Evolutionary conservation across 2,113 vertebrate genomes (phyloP).

Genomic region (Oreamnos americanus): DNA sequence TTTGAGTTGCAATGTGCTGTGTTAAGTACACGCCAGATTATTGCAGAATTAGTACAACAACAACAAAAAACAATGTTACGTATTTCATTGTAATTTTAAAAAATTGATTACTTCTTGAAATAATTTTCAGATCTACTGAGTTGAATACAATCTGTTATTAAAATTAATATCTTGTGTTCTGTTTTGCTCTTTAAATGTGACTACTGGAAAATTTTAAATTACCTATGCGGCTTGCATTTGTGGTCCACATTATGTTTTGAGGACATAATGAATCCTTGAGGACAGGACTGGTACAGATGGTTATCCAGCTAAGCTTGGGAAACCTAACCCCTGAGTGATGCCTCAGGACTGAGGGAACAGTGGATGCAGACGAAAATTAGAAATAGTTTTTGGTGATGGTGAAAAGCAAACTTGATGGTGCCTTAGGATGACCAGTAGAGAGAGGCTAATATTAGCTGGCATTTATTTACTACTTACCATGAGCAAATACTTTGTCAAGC

Average conservation of each 20-base stretch:
- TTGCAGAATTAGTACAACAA: neutral
- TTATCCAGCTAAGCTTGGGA: neutral
- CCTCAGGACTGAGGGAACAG: neutral
- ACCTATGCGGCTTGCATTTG: neutral
- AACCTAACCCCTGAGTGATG: fast-evolving
- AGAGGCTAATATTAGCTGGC: neutral
- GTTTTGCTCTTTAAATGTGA: neutral
- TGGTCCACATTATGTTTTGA: neutral
- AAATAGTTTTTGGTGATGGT: neutral
- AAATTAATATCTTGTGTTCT: neutral
- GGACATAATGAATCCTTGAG: neutral
- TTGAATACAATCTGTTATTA: neutral
- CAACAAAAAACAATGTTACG: neutral
- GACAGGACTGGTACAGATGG: neutral
- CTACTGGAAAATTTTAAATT: neutral
- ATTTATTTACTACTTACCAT: neutral
- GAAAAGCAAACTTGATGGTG: neutral
- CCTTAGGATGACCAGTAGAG: neutral
- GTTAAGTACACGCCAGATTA: neutral
- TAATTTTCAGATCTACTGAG: neutral
- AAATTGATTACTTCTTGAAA: neutral
- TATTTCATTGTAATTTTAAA: neutral
- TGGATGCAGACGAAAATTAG: neutral
- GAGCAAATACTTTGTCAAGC: neutral
- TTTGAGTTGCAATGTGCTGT: neutral